Percentiles rank a stretch among this genome's conserved stretches.
Evolutionary conservation across 2,888 invertebrate species (phyloP).

Genomic region (Cosmia pyralina): DNA sequence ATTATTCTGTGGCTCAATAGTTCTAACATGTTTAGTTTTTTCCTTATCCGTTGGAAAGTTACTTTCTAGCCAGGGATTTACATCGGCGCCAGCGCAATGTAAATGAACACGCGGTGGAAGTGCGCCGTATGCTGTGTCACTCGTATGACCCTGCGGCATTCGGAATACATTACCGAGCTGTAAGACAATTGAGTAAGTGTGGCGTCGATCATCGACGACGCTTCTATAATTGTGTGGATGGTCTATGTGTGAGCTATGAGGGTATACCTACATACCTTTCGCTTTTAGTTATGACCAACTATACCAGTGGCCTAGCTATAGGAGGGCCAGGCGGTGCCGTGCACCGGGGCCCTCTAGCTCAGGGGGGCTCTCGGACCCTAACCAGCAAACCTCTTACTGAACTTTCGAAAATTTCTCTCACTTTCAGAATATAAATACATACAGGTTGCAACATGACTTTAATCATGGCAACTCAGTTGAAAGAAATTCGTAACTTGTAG

Average conservation of each 20-base stretch:
- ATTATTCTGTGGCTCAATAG: constrained; percentile 14
- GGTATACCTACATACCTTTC: constrained; percentile 8
- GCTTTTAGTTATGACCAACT: not conserved
- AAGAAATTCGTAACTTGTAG: too few relatives aligned
- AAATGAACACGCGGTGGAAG: constrained; percentile 68
- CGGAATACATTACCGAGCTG: constrained; percentile 81
- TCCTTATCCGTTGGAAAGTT: constrained; percentile 59
- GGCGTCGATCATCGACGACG: constrained; percentile 64
- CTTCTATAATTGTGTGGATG: constrained; percentile 56
- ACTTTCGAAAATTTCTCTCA: too few relatives aligned
- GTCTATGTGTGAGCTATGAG: constrained; percentile 35
- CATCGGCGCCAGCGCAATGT: constrained; percentile 70
- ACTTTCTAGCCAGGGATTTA: constrained; percentile 63
- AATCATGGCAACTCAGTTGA: too few relatives aligned
- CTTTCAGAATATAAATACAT: too few relatives aligned
- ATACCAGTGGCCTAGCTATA: too few relatives aligned
- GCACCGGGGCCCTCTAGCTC: too few relatives aligned
- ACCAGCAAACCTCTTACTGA: too few relatives aligned
- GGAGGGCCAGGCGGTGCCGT: too few relatives aligned
- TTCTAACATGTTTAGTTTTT: constrained; percentile 31
- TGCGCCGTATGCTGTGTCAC: constrained; percentile 75
- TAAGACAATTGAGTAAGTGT: constrained; percentile 75
- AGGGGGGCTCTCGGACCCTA: too few relatives aligned
- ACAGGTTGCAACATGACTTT: too few relatives aligned
- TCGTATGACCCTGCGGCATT: constrained; percentile 79